Evolutionary conservation across 2,888 invertebrate species (phyloP).

Genomic region (Galeruca laticollis): DNA sequence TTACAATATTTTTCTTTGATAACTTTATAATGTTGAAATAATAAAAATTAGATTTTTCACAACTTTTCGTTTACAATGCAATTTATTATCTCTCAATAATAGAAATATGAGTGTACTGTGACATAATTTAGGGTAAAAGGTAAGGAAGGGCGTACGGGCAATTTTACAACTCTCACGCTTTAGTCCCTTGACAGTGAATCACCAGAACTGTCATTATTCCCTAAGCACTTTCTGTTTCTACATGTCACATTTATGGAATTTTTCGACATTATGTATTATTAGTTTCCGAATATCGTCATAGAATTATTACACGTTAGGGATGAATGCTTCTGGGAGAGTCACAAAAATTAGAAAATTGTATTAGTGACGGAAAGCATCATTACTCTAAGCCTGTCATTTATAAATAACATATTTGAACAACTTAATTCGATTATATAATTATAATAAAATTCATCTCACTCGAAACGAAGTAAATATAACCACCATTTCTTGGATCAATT

Average conservation of each 20-base stretch:
- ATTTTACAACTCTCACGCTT: constrained; percentile 40
- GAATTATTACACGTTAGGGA: constrained; percentile 25
- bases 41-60: too few species aligned
- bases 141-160: constrained; percentile 34
- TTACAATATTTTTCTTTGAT: too few species aligned
- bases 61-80: background rate
- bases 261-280: constrained; percentile 48
- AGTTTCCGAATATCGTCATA: constrained; percentile 45
- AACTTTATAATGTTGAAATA: too few species aligned
- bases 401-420: background rate
- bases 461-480: too few species aligned
- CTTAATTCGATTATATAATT: background rate
- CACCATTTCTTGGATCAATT: too few species aligned
- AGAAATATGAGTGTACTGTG: constrained; percentile 44
- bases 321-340: background rate
- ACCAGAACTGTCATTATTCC: constrained; percentile 43
- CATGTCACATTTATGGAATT: constrained; percentile 53
- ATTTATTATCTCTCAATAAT: constrained; percentile 35
- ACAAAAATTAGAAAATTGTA: background rate
- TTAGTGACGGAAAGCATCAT: background rate
- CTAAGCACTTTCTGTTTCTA: constrained; percentile 33
- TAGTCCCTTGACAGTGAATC: constrained; percentile 48
- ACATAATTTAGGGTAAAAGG: constrained; percentile 41
- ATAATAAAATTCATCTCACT: too few species aligned
- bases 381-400: background rate